Percentiles rank a stretch among this genome's conserved stretches.
Evolutionary conservation across 37 sponge, comb jelly and placozoan species (phyloP).

Genomic region (Aplysina aerophoba): DNA sequence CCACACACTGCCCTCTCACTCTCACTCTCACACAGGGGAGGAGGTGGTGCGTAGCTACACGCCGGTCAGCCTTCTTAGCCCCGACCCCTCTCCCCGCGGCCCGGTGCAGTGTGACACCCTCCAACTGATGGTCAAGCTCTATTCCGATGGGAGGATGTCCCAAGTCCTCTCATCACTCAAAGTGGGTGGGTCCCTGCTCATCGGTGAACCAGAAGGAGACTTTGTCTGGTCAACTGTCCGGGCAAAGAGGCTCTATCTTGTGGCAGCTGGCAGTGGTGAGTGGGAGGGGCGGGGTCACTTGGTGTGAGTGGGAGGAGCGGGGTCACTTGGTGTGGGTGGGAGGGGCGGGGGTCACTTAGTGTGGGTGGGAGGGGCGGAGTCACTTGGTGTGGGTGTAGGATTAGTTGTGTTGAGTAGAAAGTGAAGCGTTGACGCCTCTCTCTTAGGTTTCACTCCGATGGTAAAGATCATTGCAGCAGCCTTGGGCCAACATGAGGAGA

Average conservation of each 20-base stretch:
- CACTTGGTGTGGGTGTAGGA: too few relatives aligned
- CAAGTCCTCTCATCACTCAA: conserved; percentile 48
- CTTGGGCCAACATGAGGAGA: neutral
- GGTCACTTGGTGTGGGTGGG: too few relatives aligned
- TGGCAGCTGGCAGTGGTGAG: conserved; percentile 86
- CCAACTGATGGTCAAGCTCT: conserved; percentile 84
- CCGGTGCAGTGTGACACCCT: conserved; percentile 32
- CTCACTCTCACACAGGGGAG: conserved; percentile 40
- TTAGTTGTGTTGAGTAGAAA: neutral
- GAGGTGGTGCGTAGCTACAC: conserved; percentile 69
- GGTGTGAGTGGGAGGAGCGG: neutral
- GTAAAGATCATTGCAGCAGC: conserved; percentile 47
- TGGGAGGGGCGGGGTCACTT: neutral
- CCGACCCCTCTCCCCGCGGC: neutral
- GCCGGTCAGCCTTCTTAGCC: conserved; percentile 31
- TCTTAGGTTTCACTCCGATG: conserved; percentile 88
- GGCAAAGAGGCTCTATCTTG: conserved; percentile 37
- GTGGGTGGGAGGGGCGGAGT: neutral
- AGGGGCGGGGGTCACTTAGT: neutral
- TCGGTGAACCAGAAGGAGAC: conserved; percentile 78
- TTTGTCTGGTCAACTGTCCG: conserved; percentile 55
- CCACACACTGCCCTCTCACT: neutral
- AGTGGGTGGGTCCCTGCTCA: conserved; percentile 52
- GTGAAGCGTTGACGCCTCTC: neutral
- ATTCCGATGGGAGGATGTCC: conserved; percentile 79